These are phyloP conservation scores for Thecocarcelia acutangulata DNA, from an alignment of 2,888 invertebrate genomes.

Conservation along the genomic window DNA sequence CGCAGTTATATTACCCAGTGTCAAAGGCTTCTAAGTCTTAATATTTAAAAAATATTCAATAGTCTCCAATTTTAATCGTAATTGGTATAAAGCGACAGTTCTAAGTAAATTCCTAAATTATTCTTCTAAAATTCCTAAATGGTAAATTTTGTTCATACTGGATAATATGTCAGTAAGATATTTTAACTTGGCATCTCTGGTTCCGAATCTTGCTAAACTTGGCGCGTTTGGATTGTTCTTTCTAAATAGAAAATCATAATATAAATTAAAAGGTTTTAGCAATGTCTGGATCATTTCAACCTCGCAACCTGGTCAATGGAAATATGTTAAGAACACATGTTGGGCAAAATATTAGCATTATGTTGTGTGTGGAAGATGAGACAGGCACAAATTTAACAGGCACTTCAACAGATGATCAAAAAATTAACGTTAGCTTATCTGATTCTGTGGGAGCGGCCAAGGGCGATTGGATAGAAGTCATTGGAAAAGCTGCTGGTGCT, in stretches of 20 bases:
- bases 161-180: too few relatives aligned
- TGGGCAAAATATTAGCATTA: constrained; percentile 78
- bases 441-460: constrained; percentile 73
- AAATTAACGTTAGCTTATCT: constrained; percentile 75
- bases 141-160: too few relatives aligned
- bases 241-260: constrained; percentile 1
- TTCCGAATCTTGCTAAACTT: too few relatives aligned
- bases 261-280: constrained; percentile 70
- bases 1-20: too few relatives aligned
- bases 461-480: constrained; percentile 80
- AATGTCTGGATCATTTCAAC: constrained; percentile 75
- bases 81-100: too few relatives aligned
- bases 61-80: too few relatives aligned
- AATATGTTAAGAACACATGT: constrained; percentile 76
- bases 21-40: too few relatives aligned
- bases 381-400: constrained; percentile 74
- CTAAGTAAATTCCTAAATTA: too few relatives aligned
- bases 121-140: too few relatives aligned
- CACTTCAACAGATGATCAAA: constrained; percentile 76
- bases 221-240: constrained; percentile 17
- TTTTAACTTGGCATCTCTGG: too few relatives aligned
- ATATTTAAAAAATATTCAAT: too few relatives aligned
- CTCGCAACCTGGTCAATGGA: constrained; percentile 77
- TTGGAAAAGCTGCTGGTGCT: constrained; percentile 75
- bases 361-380: constrained; percentile 76